These are phyloP conservation scores for Ahaetulla prasina DNA, from an alignment of 2,113 vertebrate species.

Conservation along the genomic window DNA sequence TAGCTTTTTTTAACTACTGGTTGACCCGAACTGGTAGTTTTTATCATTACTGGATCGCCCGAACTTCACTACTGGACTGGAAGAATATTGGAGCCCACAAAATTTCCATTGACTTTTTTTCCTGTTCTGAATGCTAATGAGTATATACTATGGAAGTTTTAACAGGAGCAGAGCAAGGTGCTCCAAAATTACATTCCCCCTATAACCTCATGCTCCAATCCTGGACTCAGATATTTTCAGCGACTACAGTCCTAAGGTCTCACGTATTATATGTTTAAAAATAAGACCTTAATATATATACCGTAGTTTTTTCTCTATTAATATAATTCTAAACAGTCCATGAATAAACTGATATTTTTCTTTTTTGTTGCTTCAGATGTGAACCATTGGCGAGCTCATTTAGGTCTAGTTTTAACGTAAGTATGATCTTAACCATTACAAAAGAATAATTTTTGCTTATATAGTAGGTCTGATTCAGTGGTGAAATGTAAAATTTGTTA, in stretches of 20 bases:
- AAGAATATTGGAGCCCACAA: background rate
- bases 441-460: background rate
- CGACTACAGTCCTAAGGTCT: background rate
- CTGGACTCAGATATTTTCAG: background rate
- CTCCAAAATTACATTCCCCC: background rate
- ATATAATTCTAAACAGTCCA: background rate
- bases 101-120: background rate
- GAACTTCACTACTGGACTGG: too few species aligned
- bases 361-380: conserved; percentile 42
- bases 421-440: background rate
- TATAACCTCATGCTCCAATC: background rate
- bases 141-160: background rate
- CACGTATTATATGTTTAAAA: background rate
- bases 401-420: conserved; percentile 37
- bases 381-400: conserved; percentile 64
- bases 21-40: too few species aligned
- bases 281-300: background rate
- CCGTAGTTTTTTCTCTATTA: background rate
- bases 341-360: background rate
- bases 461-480: background rate
- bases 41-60: too few species aligned
- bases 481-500: too few species aligned
- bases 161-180: background rate
- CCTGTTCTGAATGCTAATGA: background rate
- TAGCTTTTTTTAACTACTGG: too few species aligned